A percentile compares a stretch with the other conserved stretches of the same genome.
Evolutionary conservation across 1,140 invertebrate species (phyloP).

Genomic region (Heliothis virescens): DNA sequence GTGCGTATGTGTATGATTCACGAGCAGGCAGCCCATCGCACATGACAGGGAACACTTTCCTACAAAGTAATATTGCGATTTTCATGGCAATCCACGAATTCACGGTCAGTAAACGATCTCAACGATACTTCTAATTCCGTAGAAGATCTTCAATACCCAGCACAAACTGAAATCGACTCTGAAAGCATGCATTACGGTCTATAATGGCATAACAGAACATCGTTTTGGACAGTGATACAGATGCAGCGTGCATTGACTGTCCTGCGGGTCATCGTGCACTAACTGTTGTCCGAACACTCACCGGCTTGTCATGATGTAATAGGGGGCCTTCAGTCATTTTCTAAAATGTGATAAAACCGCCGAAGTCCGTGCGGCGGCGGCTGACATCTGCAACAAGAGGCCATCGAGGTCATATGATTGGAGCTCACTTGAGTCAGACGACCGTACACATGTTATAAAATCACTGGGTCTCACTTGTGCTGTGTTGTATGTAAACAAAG

Average conservation of each 20-base stretch:
- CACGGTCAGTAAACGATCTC: slow-evolving; percentile 53
- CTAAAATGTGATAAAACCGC: slow-evolving; percentile 84
- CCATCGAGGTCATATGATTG: slow-evolving; percentile 77
- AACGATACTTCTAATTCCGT: slow-evolving; percentile 45
- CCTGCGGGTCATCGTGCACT: slow-evolving; percentile 40
- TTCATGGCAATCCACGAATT: slow-evolving; percentile 46
- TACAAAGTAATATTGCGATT: slow-evolving; percentile 40
- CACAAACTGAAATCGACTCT: slow-evolving; percentile 34
- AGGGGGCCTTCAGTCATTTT: slow-evolving; percentile 84
- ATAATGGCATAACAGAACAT: slow-evolving; percentile 29
- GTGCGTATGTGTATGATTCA: slow-evolving; percentile 20
- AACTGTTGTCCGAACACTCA: slow-evolving; percentile 66
- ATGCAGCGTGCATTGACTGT: slow-evolving; percentile 36
- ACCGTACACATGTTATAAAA: slow-evolving; percentile 51
- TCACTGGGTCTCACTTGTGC: slow-evolving; percentile 75
- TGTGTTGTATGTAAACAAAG: slow-evolving; percentile 73
- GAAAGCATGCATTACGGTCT: slow-evolving; percentile 12
- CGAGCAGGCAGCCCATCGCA: neutral
- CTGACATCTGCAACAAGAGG: slow-evolving; percentile 81
- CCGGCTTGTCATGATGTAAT: slow-evolving; percentile 79
- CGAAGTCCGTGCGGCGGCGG: slow-evolving; percentile 80
- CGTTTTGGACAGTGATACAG: slow-evolving; percentile 28
- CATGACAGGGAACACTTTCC: slow-evolving; percentile 2
- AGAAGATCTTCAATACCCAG: neutral
- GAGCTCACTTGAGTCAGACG: slow-evolving; percentile 47